These are phyloP conservation scores for Lissonota sp. DNA, from an alignment of 2,888 invertebrate species.

Conservation along the genomic window DNA sequence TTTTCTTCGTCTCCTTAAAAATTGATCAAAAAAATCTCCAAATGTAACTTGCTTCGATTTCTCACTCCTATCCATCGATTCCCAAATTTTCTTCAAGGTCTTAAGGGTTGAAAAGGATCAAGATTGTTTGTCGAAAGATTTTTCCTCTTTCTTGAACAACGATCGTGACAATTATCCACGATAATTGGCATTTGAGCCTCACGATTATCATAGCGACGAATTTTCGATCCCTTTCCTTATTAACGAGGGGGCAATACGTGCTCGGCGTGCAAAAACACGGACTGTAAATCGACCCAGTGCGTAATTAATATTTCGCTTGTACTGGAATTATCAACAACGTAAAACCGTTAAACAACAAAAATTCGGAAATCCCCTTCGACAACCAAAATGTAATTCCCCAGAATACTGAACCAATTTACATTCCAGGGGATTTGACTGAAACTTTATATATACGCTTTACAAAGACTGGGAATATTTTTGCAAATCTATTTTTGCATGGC, in stretches of 20 bases:
- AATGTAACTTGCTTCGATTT: no score
- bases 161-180: slow-evolving; percentile 73
- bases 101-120: slow-evolving; percentile 69
- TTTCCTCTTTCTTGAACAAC: slow-evolving; percentile 67
- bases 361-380: no score
- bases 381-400: no score
- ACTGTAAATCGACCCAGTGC: slow-evolving; percentile 23
- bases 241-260: slow-evolving; percentile 49
- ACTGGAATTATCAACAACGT: slow-evolving; percentile 2
- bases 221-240: slow-evolving; percentile 54
- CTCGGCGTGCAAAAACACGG: slow-evolving; percentile 4
- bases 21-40: no score
- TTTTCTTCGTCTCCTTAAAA: not conserved
- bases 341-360: not conserved
- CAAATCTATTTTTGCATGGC: no score
- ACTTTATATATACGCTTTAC: no score
- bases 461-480: no score
- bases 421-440: no score
- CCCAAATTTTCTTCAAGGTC: not conserved
- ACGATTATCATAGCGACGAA: slow-evolving; percentile 68
- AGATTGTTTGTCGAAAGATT: slow-evolving; percentile 77
- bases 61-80: no score
- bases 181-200: slow-evolving; percentile 73
- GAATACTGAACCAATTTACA: no score
- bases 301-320: slow-evolving; percentile 4